Base-by-base conservation (phyloP, 2,888 invertebrate genomes). In the Amblyjoppa fuscipennis region DNA sequence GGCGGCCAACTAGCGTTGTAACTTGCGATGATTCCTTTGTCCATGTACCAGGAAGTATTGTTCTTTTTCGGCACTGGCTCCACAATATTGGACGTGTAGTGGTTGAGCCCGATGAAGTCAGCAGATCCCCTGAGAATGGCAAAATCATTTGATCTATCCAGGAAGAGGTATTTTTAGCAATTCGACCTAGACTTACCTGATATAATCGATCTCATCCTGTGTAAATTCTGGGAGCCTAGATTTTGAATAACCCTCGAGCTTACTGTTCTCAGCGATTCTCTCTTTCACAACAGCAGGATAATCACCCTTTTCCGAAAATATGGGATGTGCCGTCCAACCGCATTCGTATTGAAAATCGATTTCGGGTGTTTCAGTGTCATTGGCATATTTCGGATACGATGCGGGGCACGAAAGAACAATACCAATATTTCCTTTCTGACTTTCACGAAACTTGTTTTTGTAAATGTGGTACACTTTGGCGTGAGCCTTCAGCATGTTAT, bases 401-500 rank as follows among this genome's bases (percentile, higher is more conserved):
- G 6, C 13, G 11, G 49, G 16, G 38, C 89, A 89, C n/a, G 86
- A 70, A 6, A 84, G 2, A 45, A 89, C 81, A 4, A 91, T 75
- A 3, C 91, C 91, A n/a, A 92, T 89, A 80, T 93, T 92, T 94
- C 96, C 96, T 89, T 95, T 95, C 88, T 95, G 95, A 13, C 92
- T 89, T 25, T 94, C 91, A 77, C 96, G 95, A 91, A 96, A 97
- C 80, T 95, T 94, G 9, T 95, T 92, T 51, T 96, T 95, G 89
- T 96, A 96, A 90, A 96, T 94, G 89, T 96, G 96, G 88, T 96
- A 96, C n/a, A 95, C 96, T 90, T 95, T 96, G 0, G 96, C 96
- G 90, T 98, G 98, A 0, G 97, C 96, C 91, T 96, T 96, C 25
- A 98, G 93, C 75, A 97, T 94, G 91, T 97, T 97, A 91, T 97